These are phyloP conservation scores for Microtus pennsylvanicus DNA, from an alignment of 2,113 vertebrate genomes.

Conservation along the genomic window DNA sequence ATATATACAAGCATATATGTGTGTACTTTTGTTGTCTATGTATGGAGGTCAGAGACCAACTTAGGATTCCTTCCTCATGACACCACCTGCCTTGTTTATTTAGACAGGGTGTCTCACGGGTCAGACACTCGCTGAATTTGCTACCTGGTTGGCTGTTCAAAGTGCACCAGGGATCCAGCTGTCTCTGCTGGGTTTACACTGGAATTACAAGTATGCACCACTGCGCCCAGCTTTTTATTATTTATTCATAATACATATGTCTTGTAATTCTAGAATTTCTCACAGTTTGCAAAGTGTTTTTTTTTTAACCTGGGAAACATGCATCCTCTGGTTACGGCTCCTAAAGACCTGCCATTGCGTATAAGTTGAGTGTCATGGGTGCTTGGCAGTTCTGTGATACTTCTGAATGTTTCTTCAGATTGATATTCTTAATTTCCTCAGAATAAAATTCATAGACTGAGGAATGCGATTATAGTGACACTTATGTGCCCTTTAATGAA, in stretches of 20 bases:
- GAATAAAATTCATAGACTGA: neutral
- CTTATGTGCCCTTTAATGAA: neutral
- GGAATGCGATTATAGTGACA: neutral
- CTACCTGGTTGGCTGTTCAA: neutral
- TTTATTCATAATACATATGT: neutral
- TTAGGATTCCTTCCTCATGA: neutral
- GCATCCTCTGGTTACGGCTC: neutral
- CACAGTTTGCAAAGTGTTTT: too few relatives aligned
- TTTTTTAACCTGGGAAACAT: neutral
- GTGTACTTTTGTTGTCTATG: neutral
- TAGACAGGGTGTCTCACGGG: neutral
- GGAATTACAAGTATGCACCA: neutral
- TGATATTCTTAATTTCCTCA: neutral
- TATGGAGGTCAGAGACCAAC: neutral
- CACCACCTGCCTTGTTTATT: neutral
- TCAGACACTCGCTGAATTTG: neutral
- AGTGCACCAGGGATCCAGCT: neutral
- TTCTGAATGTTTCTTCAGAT: too few relatives aligned
- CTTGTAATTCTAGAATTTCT: neutral
- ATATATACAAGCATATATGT: neutral
- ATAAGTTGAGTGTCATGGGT: neutral
- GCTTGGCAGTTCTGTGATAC: fast-evolving
- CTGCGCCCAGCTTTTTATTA: neutral
- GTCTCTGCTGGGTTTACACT: neutral
- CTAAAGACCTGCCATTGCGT: neutral